Percentiles rank a stretch among this genome's conserved stretches.
Evolutionary conservation across 1,140 invertebrate genomes (phyloP).

Genomic region (Hormaphis cornu): DNA sequence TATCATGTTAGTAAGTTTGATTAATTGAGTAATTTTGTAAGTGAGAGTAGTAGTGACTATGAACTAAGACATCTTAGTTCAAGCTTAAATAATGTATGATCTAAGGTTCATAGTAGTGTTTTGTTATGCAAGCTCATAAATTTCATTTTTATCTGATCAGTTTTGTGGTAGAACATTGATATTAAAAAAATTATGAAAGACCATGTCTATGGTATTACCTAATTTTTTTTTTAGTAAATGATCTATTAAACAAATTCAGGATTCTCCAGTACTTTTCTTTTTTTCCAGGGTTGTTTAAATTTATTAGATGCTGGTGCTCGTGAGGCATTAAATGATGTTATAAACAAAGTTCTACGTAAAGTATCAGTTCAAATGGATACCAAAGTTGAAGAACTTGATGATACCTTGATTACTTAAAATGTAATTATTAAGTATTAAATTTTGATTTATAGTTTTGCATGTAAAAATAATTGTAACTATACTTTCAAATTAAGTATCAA

Average conservation of each 20-base stretch:
- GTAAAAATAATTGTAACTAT: background rate
- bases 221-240: too few relatives aligned
- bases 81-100: too few relatives aligned
- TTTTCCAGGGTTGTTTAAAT: constrained; percentile 58
- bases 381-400: constrained; percentile 82
- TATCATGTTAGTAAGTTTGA: background rate
- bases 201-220: too few relatives aligned
- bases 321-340: constrained; percentile 79
- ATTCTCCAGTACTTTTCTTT: background rate
- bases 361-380: constrained; percentile 58
- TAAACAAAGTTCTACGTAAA: constrained; percentile 68
- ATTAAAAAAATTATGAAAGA: too few relatives aligned
- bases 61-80: too few relatives aligned
- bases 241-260: too few relatives aligned
- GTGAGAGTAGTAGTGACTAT: too few relatives aligned
- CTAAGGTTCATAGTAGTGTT: too few relatives aligned
- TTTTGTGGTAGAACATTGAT: too few relatives aligned
- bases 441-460: background rate
- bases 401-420: constrained; percentile 65
- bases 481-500: background rate
- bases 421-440: background rate
- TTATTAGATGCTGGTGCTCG: constrained; percentile 75
- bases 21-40: background rate
- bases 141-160: too few relatives aligned
- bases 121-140: too few relatives aligned